phyloP scores from a whole-genome alignment of 2,113 vertebrate genomes.

The Leiothrix lutea region DNA sequence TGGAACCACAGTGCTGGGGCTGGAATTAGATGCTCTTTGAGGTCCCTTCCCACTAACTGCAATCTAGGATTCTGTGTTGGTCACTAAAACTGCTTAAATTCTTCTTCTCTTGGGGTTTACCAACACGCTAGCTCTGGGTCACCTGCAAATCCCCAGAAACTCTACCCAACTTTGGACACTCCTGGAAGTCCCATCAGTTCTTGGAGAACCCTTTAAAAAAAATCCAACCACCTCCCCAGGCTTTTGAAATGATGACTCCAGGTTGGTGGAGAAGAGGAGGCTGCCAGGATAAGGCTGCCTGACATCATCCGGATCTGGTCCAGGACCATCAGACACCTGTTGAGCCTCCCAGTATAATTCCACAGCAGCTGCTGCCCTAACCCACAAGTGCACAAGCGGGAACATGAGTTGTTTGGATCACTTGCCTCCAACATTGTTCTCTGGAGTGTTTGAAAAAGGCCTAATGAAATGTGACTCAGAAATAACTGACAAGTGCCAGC shows the following conservation, averaged over 20 bases:
- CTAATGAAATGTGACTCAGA: conserved; percentile 77
- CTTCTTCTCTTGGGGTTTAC: background rate
- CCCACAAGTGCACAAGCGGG: conserved; percentile 44
- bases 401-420: conserved; percentile 52
- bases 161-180: background rate
- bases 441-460: conserved; percentile 58
- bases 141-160: background rate
- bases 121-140: background rate
- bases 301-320: background rate
- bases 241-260: background rate
- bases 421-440: conserved; percentile 57
- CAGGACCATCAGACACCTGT: conserved; percentile 47
- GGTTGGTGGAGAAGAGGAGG: background rate
- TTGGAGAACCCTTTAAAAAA: background rate
- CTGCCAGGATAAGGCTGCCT: background rate
- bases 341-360: conserved; percentile 34
- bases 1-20: background rate
- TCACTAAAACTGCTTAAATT: background rate
- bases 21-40: background rate
- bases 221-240: background rate
- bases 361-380: background rate
- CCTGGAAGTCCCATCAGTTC: background rate
- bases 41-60: background rate
- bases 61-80: background rate
- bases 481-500: conserved; percentile 72